Evolutionary conservation across 2,113 vertebrate genomes (phyloP), one percentile per base, ranked within the genome.

Genomic region (Lota lota): DNA sequence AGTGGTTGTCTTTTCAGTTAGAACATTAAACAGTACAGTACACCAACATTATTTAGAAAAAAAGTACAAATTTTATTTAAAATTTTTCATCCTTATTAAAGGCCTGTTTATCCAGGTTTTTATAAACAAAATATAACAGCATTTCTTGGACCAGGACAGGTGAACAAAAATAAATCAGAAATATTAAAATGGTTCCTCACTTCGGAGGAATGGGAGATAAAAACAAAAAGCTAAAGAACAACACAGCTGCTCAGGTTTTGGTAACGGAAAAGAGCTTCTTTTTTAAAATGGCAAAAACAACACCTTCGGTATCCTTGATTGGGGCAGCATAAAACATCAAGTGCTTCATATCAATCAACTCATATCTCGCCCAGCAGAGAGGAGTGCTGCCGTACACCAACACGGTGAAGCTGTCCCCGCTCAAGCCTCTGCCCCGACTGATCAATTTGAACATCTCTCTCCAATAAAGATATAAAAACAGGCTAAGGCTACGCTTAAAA

Each of bases 61-160:
- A 92, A 96, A 93, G 94, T 96, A 97, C 95, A 97, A 97, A 97
- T 93, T 95, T 96, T 94, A 93, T 94, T 94, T 69, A 22, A 82
- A 94, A 92, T 65, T 64, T 83, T 65, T 64, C 81, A 22, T 94
- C 93, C 95, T 95, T 95, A 95, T 93, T 95, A 97, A 97, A 96
- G 94, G 94, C 93, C 91, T 90, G 89, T 89, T 88, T 75, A 82
- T 74, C 77, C 89, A 61, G 88, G 92, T 94, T 93, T 94, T 92
- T 90, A 88, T 92, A 92, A 96, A 96, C 93, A 97, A 97, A 97
- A 97, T 96, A 96, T 94, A 97, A 96, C 95, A 94, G 94, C 90
- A 94, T 97, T 90, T 95, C 91, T 91, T 93, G 91, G 84, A 93
- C 94, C 92, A 92, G 92, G 92, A 94, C 90, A 91, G 93, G 67